Percentiles rank a stretch among this genome's conserved stretches.
phyloP scores from a whole-genome alignment of 2,113 vertebrate genomes.

The Leptobrachium ailaonicum region DNA sequence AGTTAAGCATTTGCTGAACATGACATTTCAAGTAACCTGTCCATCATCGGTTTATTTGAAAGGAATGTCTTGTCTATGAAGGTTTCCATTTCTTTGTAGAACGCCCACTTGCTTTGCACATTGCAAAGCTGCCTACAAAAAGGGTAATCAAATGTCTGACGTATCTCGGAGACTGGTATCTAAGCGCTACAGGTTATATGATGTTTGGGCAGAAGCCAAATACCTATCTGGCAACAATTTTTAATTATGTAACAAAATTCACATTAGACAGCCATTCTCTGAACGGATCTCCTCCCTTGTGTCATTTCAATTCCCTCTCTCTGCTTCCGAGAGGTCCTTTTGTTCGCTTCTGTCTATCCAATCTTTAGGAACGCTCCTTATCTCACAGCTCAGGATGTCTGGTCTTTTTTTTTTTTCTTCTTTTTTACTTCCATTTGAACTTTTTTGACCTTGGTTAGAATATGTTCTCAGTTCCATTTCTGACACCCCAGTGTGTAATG shows the following conservation, averaged over 20 bases:
- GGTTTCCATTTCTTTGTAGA: conserved; percentile 37
- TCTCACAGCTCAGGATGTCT: conserved; percentile 43
- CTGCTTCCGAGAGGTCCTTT: conserved; percentile 8
- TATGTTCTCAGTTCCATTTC: conserved; percentile 39
- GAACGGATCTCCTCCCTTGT: conserved; percentile 15
- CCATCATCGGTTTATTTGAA: conserved; percentile 8
- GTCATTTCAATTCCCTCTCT: conserved; percentile 6
- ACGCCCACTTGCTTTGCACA: conserved; percentile 43
- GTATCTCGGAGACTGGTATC: not conserved
- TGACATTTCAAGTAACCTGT: conserved; percentile 42
- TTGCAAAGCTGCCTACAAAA: conserved; percentile 27
- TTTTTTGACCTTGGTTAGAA: conserved; percentile 36
- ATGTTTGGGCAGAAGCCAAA: conserved; percentile 20
- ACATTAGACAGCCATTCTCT: not conserved
- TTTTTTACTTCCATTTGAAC: conserved; percentile 13
- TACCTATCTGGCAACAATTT: conserved; percentile 27
- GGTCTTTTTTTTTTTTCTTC: not conserved
- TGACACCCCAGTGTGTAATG: conserved; percentile 32
- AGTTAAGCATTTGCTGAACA: conserved; percentile 45
- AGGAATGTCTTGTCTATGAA: conserved; percentile 1
- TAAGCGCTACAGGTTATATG: conserved; percentile 38
- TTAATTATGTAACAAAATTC: conserved; percentile 34
- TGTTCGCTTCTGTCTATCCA: conserved; percentile 31
- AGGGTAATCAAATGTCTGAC: conserved; percentile 34
- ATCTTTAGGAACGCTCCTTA: conserved; percentile 34